These are phyloP conservation scores for Bibio marci DNA, from an alignment of 2,888 invertebrate species.

Conservation along the genomic window DNA sequence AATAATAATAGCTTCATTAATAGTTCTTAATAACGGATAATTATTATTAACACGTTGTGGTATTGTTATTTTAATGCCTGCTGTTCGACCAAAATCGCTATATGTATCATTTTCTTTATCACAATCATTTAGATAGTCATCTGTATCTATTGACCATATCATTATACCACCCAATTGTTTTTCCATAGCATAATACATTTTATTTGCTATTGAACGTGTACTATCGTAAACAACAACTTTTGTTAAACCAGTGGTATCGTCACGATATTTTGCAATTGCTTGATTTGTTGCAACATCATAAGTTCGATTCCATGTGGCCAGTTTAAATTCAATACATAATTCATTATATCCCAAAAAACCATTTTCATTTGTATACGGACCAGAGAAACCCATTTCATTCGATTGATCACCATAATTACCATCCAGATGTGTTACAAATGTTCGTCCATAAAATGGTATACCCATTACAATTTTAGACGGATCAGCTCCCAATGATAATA, in stretches of 20 bases:
- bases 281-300: constrained; percentile 47
- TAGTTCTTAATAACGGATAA: constrained; percentile 53
- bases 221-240: constrained; percentile 63
- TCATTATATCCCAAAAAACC: constrained; percentile 84
- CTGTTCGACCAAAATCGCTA: constrained; percentile 27
- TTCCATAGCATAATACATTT: constrained; percentile 50
- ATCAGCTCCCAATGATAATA: constrained; percentile 54
- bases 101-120: constrained; percentile 31
- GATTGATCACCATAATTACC: constrained; percentile 28
- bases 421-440: constrained; percentile 36
- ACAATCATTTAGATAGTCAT: constrained; percentile 65
- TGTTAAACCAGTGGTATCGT: constrained; percentile 39
- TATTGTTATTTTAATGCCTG: constrained; percentile 13
- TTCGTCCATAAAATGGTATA: constrained; percentile 68
- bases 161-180: constrained; percentile 59
- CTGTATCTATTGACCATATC: constrained; percentile 85
- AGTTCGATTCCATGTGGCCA: constrained; percentile 45
- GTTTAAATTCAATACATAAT: constrained; percentile 45
- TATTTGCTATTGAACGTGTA: constrained; percentile 50
- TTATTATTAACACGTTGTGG: constrained; percentile 29
- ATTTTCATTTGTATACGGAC: constrained; percentile 58
- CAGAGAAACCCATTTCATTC: constrained; percentile 47
- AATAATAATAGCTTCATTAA: constrained; percentile 46
- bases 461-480: constrained; percentile 65
- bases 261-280: constrained; percentile 33